A percentile compares a stretch with the other conserved stretches of the same genome.
Conservation (phyloP, 2,888 invertebrate species). For the Eristalis intricaria region DNA sequence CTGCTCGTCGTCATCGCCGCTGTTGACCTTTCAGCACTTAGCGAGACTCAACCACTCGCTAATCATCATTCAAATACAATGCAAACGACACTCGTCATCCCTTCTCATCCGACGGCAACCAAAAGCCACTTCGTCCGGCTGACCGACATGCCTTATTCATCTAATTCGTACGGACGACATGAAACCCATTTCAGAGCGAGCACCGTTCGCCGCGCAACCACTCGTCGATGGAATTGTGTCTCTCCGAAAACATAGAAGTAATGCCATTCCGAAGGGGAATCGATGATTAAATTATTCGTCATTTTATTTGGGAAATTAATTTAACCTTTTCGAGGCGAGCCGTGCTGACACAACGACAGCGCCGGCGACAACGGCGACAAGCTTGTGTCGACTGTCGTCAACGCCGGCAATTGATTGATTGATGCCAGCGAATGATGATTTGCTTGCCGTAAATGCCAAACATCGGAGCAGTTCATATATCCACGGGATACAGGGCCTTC, state of each 20-base stretch:
- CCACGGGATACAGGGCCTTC: neutral
- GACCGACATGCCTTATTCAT: neutral
- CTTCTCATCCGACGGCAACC: neutral
- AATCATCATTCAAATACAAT: neutral
- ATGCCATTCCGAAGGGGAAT: neutral
- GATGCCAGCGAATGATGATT: conserved; percentile 1
- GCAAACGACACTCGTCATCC: neutral
- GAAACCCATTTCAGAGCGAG: neutral
- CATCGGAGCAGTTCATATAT: neutral
- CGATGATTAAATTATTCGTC: conserved; percentile 7
- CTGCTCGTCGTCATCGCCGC: too few species aligned
- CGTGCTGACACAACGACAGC: neutral
- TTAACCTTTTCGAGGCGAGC: conserved; percentile 3
- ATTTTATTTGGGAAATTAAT: conserved; percentile 27
- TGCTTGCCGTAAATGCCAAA: neutral
- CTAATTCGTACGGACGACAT: neutral
- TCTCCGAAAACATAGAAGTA: neutral
- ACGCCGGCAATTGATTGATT: neutral
- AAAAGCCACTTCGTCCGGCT: neutral
- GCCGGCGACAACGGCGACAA: neutral
- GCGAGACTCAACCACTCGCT: neutral
- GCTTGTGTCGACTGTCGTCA: neutral
- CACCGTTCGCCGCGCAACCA: neutral
- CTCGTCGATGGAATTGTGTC: neutral
- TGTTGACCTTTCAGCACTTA: too few species aligned